A percentile compares a stretch with the other conserved stretches of the same genome.
Evolutionary conservation across 1,140 invertebrate genomes (phyloP).

Genomic region (Caenorhabditis inopinata): DNA sequence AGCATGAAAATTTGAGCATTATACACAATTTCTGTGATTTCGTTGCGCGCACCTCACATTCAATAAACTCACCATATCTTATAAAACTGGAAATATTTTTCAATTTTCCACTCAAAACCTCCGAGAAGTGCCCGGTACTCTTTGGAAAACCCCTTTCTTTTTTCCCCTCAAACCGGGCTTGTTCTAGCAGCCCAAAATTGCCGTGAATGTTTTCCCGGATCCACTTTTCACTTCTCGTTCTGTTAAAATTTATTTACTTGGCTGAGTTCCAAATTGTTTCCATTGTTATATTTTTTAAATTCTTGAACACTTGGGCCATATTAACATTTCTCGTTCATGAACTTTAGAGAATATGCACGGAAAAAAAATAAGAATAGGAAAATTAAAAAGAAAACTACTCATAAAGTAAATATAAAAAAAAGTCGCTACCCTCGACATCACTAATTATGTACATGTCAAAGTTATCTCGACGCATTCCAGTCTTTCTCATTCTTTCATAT

Average conservation of each 20-base stretch:
- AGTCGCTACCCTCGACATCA: not conserved
- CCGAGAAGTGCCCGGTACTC: not conserved
- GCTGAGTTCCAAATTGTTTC: conserved; percentile 18
- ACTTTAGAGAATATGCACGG: not conserved
- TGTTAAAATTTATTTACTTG: not conserved
- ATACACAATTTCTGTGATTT: too few species aligned
- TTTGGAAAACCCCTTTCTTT: conserved; percentile 2
- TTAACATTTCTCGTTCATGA: not conserved
- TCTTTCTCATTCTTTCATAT: not conserved
- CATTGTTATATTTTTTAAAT: not conserved
- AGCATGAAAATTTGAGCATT: too few species aligned
- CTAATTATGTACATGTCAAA: conserved; percentile 14
- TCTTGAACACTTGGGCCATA: too few species aligned
- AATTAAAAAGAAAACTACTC: not conserved
- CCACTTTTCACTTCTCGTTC: not conserved
- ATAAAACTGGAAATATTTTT: not conserved
- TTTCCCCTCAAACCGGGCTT: not conserved
- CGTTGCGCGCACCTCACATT: too few species aligned
- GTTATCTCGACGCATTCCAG: not conserved
- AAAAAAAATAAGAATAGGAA: not conserved
- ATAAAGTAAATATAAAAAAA: not conserved
- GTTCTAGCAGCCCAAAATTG: not conserved
- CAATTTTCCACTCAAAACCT: not conserved
- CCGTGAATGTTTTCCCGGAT: not conserved
- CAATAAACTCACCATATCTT: too few species aligned